Base-by-base conservation (phyloP, 2,888 invertebrate species). In the Drosophila antonietae region DNA sequence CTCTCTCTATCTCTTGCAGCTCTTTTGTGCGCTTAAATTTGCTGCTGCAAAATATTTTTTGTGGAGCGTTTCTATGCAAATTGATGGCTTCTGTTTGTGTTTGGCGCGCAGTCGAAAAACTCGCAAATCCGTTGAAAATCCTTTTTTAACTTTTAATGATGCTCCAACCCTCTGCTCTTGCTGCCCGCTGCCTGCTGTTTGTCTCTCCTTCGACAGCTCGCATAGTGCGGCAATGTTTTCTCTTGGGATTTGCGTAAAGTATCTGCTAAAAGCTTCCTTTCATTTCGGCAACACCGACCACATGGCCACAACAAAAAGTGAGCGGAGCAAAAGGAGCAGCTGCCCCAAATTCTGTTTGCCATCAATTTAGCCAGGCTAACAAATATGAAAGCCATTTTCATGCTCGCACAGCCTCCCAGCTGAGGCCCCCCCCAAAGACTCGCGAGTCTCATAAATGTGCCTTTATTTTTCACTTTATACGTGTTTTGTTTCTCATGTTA, bases 71-170 rank as follows among this genome's bases (percentile, higher is more conserved):
- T 78, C 66, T 88, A 88, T 83, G 83, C 81, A 83, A 83, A 83
- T 83, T 89, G 79, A 89, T 83, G 83, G 88, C 66, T 84, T 89
- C 57, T 87, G 83, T 81, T 88, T 86, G 87, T 78, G 70, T 88
- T 87, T 65, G n/a, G 56, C 44, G 59, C 62, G 47, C 60, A 62
- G 66, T 51, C 58, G 65, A 73, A 80, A 82, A 89, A 80, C 86
- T 88, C 72, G 83, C 83, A 86, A 86, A 86, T 88, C 87, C 87
- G 75, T 83, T 86, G 79, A 75, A 86, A 86, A 89, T 86, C 85
- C 85, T 89, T 89, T 82, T 86, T 89, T 80, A 86, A 86, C 88
- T 89, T 86, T 86, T 89, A 89, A 86, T 86, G 85, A 86, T 88
- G 83, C 67, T 20, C 68, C 52, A 58, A 33, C 52, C 10, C 46